Evolutionary conservation across 2,797 vertebrate species (phyloP), one percentile per base, ranked within the genome.

Genomic region (Sebastes minor): DNA sequence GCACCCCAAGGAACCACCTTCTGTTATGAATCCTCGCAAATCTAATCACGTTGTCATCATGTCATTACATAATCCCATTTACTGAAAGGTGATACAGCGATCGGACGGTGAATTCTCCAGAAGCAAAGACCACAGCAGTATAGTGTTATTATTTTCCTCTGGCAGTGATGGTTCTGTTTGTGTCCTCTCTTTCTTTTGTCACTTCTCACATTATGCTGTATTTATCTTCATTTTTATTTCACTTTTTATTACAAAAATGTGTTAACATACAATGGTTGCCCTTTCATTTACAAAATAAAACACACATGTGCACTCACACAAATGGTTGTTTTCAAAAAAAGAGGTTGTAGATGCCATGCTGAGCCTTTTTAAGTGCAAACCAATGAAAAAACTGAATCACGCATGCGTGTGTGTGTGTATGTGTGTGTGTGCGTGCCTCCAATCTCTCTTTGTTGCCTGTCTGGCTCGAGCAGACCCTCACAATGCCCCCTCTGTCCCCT

Each of bases 401-500:
- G 13, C 75, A 80, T 49, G 74, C 70, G 71, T 69, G 30, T 35
- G 13, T 68, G 32, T 66, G 76, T 62, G 76, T 59, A 14, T 22
- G 77, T n/a, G 67, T 25, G 68, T 11, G 25, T 16, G 25, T 32
- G 27, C 4, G 22, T 18, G 18, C 22, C 82, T 78, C 82, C 82
- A 62, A 74, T 86, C 76, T 81, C 69, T 82, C 86, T 92, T 91
- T 93, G 89, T 93, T 89, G 76, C 82, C 80, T 76, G 88, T 87
- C 88, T 88, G 86, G 86, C 74, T 84, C 28, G 8, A 86, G 70
- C 63, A 72, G 87, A 88, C 79, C 76, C 74, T 85, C 83, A 92
- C 90, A 95, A 94, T 92, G 86, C 86, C 79, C 80, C 86, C 88
- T 91, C 92, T 93, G 91, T 93, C 83, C 70, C 67, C 76, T 67